Conservation (phyloP, 53 echinoderm and acorn worm species). For the Stichopus horrens region DNA sequence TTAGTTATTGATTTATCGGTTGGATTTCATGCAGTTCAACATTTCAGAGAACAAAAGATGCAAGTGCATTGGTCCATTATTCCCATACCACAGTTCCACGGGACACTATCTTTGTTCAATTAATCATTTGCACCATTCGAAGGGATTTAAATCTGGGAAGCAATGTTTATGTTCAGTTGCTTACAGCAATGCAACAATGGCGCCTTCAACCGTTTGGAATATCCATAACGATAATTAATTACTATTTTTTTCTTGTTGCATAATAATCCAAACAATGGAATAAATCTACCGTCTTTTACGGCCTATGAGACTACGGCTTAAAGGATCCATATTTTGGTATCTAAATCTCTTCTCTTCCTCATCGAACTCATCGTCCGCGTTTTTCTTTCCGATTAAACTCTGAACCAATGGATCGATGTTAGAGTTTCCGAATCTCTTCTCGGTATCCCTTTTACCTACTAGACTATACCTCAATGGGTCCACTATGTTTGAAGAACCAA, state of each 20-base stretch:
- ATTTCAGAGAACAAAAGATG: no score
- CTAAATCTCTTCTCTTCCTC: slow-evolving; percentile 15
- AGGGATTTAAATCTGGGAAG: no score
- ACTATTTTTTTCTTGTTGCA: neutral
- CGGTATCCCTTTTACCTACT: neutral
- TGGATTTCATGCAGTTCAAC: no score
- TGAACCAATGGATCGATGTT: slow-evolving; percentile 11
- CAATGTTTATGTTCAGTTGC: no score
- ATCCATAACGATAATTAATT: no score
- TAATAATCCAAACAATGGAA: neutral
- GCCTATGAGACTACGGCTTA: neutral
- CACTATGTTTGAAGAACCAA: neutral
- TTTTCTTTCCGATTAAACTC: neutral
- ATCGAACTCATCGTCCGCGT: neutral
- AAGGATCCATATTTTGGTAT: neutral
- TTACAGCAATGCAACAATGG: no score
- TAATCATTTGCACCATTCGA: no score
- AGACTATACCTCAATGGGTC: slow-evolving; percentile 14
- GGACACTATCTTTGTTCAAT: no score
- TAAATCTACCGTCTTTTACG: neutral
- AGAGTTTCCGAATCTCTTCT: slow-evolving; percentile 3
- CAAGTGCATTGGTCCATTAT: no score
- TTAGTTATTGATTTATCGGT: no score
- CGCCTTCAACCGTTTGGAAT: no score
- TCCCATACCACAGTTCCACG: no score